Evolutionary conservation across 2,888 invertebrate species (phyloP), one percentile per base, ranked within the genome.

Genomic region (Hirtodrosophila trivittata): DNA sequence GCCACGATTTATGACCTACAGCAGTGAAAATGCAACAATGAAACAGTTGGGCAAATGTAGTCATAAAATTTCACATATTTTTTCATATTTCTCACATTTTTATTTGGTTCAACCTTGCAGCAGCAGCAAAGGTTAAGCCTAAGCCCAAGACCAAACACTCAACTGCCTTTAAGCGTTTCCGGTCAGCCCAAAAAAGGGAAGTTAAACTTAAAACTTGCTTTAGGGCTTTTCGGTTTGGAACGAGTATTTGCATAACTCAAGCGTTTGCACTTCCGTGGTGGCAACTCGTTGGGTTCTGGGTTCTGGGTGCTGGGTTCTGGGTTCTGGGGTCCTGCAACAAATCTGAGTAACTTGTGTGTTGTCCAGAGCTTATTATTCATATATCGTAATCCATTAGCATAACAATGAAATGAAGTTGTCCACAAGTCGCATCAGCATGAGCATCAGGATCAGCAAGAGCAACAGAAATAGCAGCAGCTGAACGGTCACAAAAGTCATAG

Each of bases 341-440:
- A 21, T 13, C 12, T 10, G 46, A 42, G 16, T 37, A 41, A 10
- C 58, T 47, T 59, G 18, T 46, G 33, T 35, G 37, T 21, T 42
- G 60, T 7, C 28, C 59, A 25, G 13, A 37, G 69, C 68, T 76
- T 86, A 72, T 84, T 86, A 86, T 86, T 85, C 82, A 82, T 80
- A 86, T 83, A 86, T 83, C 77, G 86, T 87, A 86, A 68, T 66
- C 73, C 84, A 85, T 85, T 86, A 86, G 84, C 85, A 85, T 78
- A 66, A 85, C 82, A 86, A 86, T 82, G 76, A 70, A 72, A 59
- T 46, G 62, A 60, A 75, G 76, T 65, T 62, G 73, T 60, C 70
- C 72, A 74, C 67, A 51, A 50, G 47, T 51, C 50, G 33, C 35
- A 54, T 66, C 45, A 49, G 30, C 50, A 28, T 50, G 41, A 59